phyloP scores from a whole-genome alignment of 2,113 vertebrate species.

The Aptenodytes forsteri region DNA sequence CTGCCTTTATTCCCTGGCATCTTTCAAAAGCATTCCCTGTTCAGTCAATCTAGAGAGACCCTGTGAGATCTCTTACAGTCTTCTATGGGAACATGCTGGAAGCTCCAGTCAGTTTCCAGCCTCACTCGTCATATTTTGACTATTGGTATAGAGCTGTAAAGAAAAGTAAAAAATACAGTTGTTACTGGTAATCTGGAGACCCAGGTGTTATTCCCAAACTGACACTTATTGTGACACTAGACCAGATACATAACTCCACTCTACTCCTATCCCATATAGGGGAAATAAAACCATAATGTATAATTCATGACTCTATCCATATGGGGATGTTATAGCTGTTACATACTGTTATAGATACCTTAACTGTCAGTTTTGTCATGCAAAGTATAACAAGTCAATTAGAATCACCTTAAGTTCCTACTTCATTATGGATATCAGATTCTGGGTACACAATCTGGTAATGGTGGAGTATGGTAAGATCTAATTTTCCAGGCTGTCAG shows the following conservation, averaged over 20 bases:
- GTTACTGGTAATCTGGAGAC: neutral
- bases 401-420: neutral
- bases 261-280: neutral
- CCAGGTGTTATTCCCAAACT: neutral
- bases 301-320: neutral
- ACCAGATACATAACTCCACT: neutral
- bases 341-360: neutral
- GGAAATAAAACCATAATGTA: neutral
- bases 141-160: neutral
- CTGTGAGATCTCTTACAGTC: neutral
- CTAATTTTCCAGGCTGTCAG: conserved; percentile 11
- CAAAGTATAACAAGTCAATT: neutral
- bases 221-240: neutral
- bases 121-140: neutral
- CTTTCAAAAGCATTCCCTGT: neutral
- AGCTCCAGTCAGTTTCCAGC: neutral
- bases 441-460: neutral
- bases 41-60: neutral
- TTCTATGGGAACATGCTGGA: neutral
- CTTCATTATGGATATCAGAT: neutral
- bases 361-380: neutral
- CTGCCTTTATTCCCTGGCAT: neutral
- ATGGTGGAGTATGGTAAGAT: neutral
- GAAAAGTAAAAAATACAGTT: neutral
- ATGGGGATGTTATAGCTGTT: neutral